Conservation (phyloP, 1,140 invertebrate species). For the Diprion similis region DNA sequence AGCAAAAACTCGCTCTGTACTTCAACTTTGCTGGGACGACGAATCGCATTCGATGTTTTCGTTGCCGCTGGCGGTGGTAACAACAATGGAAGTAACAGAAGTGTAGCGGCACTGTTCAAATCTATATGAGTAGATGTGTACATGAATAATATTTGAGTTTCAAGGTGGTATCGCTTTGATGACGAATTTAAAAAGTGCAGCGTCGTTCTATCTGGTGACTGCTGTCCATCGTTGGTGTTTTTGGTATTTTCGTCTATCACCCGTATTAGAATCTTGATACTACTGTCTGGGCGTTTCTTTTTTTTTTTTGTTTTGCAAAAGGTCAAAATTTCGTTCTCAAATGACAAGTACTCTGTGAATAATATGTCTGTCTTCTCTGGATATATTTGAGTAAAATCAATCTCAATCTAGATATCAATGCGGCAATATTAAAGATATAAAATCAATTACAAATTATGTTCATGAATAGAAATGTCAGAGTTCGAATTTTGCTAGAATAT, state of each 20-base stretch:
- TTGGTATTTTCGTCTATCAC: neutral
- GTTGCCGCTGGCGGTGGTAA: slow-evolving; percentile 16
- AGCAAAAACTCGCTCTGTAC: slow-evolving; percentile 22
- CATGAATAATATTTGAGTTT: neutral
- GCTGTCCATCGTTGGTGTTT: neutral
- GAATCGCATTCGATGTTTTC: slow-evolving; percentile 1
- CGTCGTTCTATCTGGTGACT: slow-evolving; percentile 10
- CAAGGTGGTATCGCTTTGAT: neutral
- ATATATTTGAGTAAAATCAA: neutral
- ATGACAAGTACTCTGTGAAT: neutral
- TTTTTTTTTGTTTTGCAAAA: neutral
- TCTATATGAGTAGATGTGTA: slow-evolving; percentile 14
- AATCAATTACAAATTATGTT: neutral
- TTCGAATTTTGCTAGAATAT: no score
- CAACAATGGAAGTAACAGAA: slow-evolving; percentile 19
- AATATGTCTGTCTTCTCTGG: neutral
- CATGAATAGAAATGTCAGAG: neutral
- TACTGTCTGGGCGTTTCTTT: neutral
- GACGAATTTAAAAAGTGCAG: neutral
- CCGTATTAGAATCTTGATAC: neutral
- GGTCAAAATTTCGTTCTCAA: neutral
- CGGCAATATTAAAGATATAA: neutral
- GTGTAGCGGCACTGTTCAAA: slow-evolving; percentile 15
- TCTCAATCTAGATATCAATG: neutral
- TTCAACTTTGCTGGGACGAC: slow-evolving; percentile 8